phyloP scores from a whole-genome alignment of 2,888 invertebrate genomes.

The Parascotia fuliginaria region DNA sequence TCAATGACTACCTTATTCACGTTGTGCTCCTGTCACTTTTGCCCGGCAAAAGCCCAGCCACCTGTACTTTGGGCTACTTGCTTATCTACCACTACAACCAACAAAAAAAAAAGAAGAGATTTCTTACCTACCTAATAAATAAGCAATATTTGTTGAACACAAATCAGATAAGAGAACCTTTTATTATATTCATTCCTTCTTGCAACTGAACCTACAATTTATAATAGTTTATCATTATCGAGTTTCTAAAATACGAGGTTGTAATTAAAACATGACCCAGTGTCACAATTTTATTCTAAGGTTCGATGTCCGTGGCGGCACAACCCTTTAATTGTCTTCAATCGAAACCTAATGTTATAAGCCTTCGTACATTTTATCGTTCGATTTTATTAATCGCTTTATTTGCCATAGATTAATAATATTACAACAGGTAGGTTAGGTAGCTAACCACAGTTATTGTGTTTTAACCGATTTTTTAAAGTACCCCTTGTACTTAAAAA shows the following conservation, averaged over 20 bases:
- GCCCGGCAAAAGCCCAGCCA: no score
- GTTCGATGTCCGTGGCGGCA: slow-evolving; percentile 54
- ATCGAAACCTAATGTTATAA: slow-evolving; percentile 57
- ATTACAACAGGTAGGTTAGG: no score
- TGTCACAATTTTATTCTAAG: slow-evolving; percentile 54
- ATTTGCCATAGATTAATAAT: slow-evolving; percentile 55
- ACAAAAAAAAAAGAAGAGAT: no score
- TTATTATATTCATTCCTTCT: slow-evolving; percentile 30
- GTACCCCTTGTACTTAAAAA: no score
- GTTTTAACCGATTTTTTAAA: no score
- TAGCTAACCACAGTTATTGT: no score
- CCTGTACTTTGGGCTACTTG: no score
- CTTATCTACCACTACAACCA: no score
- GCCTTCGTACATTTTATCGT: slow-evolving; percentile 56
- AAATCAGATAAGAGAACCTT: slow-evolving; percentile 23
- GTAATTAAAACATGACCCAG: slow-evolving; percentile 71
- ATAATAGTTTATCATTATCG: slow-evolving; percentile 63
- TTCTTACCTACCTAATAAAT: slow-evolving; percentile 9
- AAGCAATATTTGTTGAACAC: slow-evolving; percentile 22
- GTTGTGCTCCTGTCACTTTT: no score
- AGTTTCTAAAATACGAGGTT: slow-evolving; percentile 46
- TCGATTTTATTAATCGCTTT: slow-evolving; percentile 61
- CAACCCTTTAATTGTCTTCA: slow-evolving; percentile 62
- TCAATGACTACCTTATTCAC: slow-evolving; percentile 1
- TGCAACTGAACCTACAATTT: slow-evolving; percentile 58